Evolutionary conservation across 2,888 invertebrate genomes (phyloP).

Genomic region (Agyllia agylla): DNA sequence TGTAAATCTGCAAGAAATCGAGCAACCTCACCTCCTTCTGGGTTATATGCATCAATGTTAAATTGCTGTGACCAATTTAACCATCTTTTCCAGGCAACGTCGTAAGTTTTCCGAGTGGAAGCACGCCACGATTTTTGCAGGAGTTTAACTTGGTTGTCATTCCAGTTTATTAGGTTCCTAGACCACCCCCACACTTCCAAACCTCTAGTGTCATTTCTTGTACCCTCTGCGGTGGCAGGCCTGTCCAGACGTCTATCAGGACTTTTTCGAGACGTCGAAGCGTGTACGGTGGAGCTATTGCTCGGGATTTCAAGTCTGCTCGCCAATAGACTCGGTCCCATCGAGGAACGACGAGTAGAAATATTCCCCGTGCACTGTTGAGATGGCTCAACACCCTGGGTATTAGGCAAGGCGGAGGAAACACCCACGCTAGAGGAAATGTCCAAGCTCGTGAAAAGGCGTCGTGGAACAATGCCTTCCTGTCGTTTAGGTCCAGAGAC

Average conservation of each 20-base stretch:
- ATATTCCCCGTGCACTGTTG: not conserved
- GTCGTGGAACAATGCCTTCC: not conserved
- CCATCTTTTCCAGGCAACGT: not conserved
- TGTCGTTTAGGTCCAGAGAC: not conserved
- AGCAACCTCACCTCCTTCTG: not conserved
- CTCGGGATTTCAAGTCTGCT: not conserved
- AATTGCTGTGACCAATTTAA: not conserved
- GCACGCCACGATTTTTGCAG: not conserved
- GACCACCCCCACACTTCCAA: not conserved
- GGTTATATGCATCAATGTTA: not conserved
- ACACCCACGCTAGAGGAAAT: not conserved
- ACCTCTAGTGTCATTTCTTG: not conserved
- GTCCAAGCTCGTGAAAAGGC: not conserved
- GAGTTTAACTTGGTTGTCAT: not conserved
- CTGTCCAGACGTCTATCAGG: not conserved
- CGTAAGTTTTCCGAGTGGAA: not conserved
- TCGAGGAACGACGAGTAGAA: not conserved
- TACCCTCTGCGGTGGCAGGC: not conserved
- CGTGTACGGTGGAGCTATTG: not conserved
- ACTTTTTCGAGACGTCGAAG: not conserved
- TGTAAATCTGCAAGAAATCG: not conserved
- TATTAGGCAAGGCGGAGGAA: not conserved
- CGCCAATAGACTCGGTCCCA: not conserved
- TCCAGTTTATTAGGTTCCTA: not conserved
- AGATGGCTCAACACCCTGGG: not conserved